Conservation (phyloP, 2,888 invertebrate species). For the Melanargia galathea region DNA sequence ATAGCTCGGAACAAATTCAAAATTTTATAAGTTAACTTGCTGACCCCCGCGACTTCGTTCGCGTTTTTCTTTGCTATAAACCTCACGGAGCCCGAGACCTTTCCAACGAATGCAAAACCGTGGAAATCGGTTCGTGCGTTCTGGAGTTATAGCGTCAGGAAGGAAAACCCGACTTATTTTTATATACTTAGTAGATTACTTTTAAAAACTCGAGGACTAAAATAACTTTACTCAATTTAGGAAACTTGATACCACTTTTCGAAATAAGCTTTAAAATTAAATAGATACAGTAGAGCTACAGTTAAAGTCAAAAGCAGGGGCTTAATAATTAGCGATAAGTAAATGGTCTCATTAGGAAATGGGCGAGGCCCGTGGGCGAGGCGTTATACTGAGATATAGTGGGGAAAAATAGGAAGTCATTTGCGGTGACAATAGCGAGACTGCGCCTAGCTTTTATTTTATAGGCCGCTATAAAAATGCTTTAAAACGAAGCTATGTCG, state of each 20-base stretch:
- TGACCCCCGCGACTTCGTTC: no score
- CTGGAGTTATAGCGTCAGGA: no score
- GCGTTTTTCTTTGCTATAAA: no score
- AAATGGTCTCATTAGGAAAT: conserved; percentile 19
- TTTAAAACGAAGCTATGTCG: neutral
- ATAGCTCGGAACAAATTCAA: no score
- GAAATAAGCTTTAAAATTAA: conserved; percentile 1
- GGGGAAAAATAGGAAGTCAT: conserved; percentile 11
- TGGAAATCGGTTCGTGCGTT: no score
- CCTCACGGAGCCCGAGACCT: no score
- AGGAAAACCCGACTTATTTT: no score
- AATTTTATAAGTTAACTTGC: no score
- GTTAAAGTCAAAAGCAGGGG: conserved; percentile 13
- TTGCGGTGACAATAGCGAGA: conserved; percentile 16
- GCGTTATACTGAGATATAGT: conserved; percentile 11
- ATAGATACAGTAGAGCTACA: conserved; percentile 4
- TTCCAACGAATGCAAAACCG: no score
- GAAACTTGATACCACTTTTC: neutral
- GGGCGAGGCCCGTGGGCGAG: conserved; percentile 10
- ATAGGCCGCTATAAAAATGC: conserved; percentile 3
- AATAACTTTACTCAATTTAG: neutral
- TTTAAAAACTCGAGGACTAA: neutral
- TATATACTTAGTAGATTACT: neutral
- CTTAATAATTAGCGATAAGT: conserved; percentile 13
- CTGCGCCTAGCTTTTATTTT: conserved; percentile 10